phyloP scores from a whole-genome alignment of 2,888 invertebrate genomes.

The Phalera bucephala region DNA sequence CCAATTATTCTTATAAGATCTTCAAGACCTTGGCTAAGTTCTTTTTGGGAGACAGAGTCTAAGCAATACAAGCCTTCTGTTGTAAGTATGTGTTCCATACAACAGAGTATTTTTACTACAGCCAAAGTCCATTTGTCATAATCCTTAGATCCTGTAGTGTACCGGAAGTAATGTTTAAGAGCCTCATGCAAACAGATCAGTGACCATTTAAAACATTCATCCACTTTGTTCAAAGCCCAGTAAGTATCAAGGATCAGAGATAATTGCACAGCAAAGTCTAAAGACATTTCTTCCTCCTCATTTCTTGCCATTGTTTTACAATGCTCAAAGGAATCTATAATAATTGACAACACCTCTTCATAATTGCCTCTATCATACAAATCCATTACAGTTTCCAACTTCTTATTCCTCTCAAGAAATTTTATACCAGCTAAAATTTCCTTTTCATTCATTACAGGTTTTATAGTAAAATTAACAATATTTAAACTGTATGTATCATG shows the following conservation, averaged over 20 bases:
- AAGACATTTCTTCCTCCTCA: constrained; percentile 70
- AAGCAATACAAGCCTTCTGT: constrained; percentile 71
- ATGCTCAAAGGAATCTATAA: constrained; percentile 86
- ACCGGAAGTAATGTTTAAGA: constrained; percentile 84
- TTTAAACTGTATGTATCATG: constrained; percentile 54
- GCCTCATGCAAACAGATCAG: constrained; percentile 90
- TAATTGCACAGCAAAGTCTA: constrained; percentile 83
- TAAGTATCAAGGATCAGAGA: constrained; percentile 86
- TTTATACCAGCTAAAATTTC: constrained; percentile 62
- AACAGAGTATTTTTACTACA: constrained; percentile 70
- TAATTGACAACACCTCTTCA: constrained; percentile 85
- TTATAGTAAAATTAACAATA: constrained; percentile 64
- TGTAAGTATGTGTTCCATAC: constrained; percentile 71
- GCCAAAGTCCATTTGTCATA: constrained; percentile 74
- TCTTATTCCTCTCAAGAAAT: constrained; percentile 76
- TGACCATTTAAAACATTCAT: constrained; percentile 90
- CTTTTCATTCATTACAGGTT: constrained; percentile 58
- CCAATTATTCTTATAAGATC: constrained; percentile 89
- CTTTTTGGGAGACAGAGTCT: constrained; percentile 82
- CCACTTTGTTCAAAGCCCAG: constrained; percentile 83
- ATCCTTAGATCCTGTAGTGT: constrained; percentile 65
- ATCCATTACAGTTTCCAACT: constrained; percentile 85
- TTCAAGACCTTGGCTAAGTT: constrained; percentile 87
- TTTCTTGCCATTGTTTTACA: constrained; percentile 66
- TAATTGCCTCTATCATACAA: constrained; percentile 86